phyloP scores from a whole-genome alignment of 1,140 invertebrate genomes.

The Lutraria rhynchaena region DNA sequence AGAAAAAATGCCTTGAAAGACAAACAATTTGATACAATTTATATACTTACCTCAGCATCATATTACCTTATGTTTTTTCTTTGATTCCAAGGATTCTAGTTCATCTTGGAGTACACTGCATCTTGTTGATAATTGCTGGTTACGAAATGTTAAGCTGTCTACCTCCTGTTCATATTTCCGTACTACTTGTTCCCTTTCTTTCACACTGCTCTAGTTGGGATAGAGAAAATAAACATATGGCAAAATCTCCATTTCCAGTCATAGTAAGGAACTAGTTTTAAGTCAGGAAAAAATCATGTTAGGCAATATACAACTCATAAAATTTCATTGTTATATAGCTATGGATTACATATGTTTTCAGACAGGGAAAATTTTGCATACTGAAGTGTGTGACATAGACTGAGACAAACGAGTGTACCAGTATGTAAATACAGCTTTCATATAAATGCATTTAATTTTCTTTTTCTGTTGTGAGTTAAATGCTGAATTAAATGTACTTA shows the following conservation, averaged over 20 bases:
- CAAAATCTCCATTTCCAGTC: no score
- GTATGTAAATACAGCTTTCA: no score
- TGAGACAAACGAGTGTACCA: no score
- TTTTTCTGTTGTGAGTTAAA: not conserved
- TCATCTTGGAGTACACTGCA: conserved; percentile 95
- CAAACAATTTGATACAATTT: not conserved
- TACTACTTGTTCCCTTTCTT: conserved; percentile 91
- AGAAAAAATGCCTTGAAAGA: not conserved
- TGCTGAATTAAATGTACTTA: not conserved
- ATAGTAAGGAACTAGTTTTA: no score
- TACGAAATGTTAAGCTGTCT: conserved; percentile 95
- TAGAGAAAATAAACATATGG: no score
- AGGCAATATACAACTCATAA: no score
- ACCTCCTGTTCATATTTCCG: conserved; percentile 95
- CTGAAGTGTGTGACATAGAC: no score
- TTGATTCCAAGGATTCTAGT: conserved; percentile 86
- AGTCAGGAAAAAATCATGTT: no score
- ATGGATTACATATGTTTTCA: no score
- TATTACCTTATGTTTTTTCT: conserved; percentile 74
- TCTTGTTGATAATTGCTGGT: conserved; percentile 94
- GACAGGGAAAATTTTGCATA: no score
- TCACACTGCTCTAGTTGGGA: conserved; percentile 90
- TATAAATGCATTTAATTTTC: no score
- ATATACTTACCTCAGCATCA: conserved; percentile 1
- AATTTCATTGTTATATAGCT: no score